Conservation (phyloP, 2,888 invertebrate genomes). For the Rhimphoctona megacephalus region DNA sequence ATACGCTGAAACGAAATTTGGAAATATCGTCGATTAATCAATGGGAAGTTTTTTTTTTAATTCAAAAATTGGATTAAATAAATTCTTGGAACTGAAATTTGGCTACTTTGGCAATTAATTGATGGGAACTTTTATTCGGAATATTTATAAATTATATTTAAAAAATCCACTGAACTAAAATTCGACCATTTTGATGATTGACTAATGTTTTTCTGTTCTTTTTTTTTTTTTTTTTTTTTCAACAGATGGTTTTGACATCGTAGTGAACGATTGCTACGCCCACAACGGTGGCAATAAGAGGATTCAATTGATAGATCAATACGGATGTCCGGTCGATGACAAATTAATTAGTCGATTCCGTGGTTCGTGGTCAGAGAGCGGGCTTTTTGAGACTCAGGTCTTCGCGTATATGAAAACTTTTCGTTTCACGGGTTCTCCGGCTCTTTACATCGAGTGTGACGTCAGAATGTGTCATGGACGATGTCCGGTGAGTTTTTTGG, state of each 20-base stretch:
- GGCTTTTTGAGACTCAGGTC: conserved; percentile 96
- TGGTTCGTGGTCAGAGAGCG: conserved; percentile 96
- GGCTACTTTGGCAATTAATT: not conserved
- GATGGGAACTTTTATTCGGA: not conserved
- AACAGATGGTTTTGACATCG: conserved; percentile 96
- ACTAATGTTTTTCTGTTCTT: not conserved
- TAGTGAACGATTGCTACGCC: conserved; percentile 97
- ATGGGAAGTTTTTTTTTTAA: not conserved
- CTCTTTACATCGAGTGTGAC: conserved; percentile 97
- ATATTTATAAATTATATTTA: not conserved
- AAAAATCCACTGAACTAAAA: not conserved
- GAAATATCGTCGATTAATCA: not conserved
- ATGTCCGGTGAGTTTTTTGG: conserved; percentile 91
- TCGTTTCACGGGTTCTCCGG: conserved; percentile 96
- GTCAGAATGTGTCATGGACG: conserved; percentile 98
- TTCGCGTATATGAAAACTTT: conserved; percentile 98
- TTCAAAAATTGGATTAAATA: not conserved
- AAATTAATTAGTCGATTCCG: conserved; percentile 96
- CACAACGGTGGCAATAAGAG: conserved; percentile 97
- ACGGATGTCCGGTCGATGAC: conserved; percentile 97
- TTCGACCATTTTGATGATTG: not conserved
- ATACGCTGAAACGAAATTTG: not conserved
- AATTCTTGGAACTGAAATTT: not conserved
- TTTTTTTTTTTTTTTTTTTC: not conserved
- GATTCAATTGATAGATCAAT: conserved; percentile 96